Evolutionary conservation across 2,888 invertebrate genomes (phyloP).

Genomic region (Mythimna vitellina): DNA sequence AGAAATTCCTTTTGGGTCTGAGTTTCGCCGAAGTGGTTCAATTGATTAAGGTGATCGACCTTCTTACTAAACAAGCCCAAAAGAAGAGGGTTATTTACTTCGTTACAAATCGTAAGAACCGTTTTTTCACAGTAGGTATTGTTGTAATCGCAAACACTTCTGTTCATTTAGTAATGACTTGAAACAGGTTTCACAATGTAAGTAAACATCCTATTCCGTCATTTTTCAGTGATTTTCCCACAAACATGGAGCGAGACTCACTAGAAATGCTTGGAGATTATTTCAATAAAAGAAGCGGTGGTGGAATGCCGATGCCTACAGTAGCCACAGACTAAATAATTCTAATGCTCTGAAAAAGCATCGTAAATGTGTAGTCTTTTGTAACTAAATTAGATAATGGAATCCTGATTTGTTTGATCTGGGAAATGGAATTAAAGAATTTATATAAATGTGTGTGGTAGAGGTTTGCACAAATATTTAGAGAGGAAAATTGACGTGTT

Average conservation of each 20-base stretch:
- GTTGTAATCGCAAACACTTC: constrained; percentile 21
- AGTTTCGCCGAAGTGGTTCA: background rate
- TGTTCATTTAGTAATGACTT: constrained; percentile 34
- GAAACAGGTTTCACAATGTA: constrained; percentile 42
- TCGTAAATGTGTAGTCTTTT: constrained; percentile 17
- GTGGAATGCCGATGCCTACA: background rate
- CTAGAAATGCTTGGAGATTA: constrained; percentile 19
- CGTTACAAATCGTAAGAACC: background rate
- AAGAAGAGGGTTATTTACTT: background rate
- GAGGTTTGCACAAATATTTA: background rate
- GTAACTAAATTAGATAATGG: constrained; percentile 40
- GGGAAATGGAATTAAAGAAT: constrained; percentile 4
- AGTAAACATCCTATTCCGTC: constrained; percentile 49
- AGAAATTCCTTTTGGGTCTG: background rate
- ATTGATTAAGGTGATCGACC: background rate
- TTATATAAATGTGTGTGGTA: background rate
- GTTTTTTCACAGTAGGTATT: constrained; percentile 10
- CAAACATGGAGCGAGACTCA: constrained; percentile 30
- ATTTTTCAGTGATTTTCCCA: constrained; percentile 43
- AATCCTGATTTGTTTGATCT: constrained; percentile 6
- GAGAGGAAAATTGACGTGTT: background rate
- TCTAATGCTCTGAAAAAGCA: constrained; percentile 18
- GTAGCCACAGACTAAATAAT: constrained; percentile 26
- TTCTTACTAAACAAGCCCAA: background rate
- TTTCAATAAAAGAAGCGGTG: constrained; percentile 33